Conservation (phyloP, 2,888 invertebrate species). For the Perdita meconis region DNA sequence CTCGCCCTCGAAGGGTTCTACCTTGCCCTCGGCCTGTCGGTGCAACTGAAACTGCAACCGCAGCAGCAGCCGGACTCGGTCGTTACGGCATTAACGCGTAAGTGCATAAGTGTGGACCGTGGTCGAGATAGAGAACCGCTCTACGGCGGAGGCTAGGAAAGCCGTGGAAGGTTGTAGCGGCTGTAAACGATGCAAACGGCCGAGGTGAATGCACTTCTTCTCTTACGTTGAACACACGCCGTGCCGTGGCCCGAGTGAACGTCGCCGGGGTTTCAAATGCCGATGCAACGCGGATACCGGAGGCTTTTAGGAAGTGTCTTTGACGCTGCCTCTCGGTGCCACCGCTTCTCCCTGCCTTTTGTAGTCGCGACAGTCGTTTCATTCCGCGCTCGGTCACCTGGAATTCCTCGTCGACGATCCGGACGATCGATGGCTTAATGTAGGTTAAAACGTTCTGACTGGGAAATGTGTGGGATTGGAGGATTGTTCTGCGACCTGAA, state of each 20-base stretch:
- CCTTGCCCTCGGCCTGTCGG: conserved; percentile 49
- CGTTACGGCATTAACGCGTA: conserved; percentile 73
- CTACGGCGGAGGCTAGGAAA: conserved; percentile 51
- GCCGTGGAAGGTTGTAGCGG: conserved; percentile 63
- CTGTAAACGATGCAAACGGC: conserved; percentile 67
- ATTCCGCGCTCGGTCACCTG: background rate
- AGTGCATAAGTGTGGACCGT: conserved; percentile 71
- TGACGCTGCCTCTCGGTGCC: conserved; percentile 34
- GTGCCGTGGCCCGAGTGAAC: conserved; percentile 16
- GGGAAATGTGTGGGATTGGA: no score
- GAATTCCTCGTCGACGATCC: background rate
- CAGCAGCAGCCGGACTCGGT: conserved; percentile 52
- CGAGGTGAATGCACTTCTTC: conserved; percentile 72
- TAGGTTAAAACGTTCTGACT: background rate
- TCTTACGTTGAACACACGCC: conserved; percentile 41
- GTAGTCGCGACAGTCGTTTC: background rate
- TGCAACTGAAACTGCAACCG: conserved; percentile 61
- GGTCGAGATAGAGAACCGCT: conserved; percentile 66
- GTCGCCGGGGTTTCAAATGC: conserved; percentile 17
- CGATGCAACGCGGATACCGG: conserved; percentile 31
- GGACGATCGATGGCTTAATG: background rate
- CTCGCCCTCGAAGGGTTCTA: conserved; percentile 40
- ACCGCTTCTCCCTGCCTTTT: background rate
- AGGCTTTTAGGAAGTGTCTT: conserved; percentile 29
- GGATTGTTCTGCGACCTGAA: no score